These are phyloP conservation scores for Calephelis virginiensis DNA, from an alignment of 1,140 invertebrate genomes.

Conservation along the genomic window DNA sequence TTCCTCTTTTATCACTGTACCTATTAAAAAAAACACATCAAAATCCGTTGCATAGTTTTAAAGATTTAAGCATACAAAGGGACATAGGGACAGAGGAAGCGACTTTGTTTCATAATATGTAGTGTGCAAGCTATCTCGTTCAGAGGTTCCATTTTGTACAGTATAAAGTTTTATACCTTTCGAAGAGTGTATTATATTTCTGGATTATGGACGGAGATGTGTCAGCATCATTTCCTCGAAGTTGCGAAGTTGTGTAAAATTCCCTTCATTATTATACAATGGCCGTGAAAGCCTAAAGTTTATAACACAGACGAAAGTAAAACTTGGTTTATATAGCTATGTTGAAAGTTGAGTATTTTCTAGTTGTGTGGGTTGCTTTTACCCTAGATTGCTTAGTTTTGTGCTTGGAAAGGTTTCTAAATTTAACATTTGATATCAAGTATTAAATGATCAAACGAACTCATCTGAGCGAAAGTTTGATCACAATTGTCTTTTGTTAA, in stretches of 20 bases:
- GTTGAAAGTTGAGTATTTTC: conserved; percentile 5
- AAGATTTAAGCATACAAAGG: no score
- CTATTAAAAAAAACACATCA: no score
- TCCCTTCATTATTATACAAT: conserved; percentile 19
- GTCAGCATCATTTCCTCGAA: conserved; percentile 27
- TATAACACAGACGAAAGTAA: not conserved
- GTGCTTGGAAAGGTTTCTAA: not conserved
- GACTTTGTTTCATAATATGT: conserved; percentile 12
- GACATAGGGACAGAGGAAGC: no score
- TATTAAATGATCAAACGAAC: no score
- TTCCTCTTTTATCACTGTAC: no score
- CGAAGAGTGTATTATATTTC: conserved; percentile 24
- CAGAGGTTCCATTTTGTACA: conserved; percentile 21
- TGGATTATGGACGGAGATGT: conserved; percentile 26
- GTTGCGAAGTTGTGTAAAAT: conserved; percentile 27
- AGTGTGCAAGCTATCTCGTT: conserved; percentile 22
- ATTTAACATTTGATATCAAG: no score
- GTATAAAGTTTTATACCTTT: conserved; percentile 31
- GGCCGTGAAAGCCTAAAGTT: conserved; percentile 8
- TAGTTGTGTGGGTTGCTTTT: conserved; percentile 7
- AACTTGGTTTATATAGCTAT: conserved; percentile 14
- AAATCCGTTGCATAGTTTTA: no score
- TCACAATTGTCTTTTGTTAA: no score
- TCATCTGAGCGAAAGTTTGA: no score
- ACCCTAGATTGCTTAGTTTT: not conserved